phyloP scores from a whole-genome alignment of 2,888 invertebrate genomes.

The Pollenia labialis region DNA sequence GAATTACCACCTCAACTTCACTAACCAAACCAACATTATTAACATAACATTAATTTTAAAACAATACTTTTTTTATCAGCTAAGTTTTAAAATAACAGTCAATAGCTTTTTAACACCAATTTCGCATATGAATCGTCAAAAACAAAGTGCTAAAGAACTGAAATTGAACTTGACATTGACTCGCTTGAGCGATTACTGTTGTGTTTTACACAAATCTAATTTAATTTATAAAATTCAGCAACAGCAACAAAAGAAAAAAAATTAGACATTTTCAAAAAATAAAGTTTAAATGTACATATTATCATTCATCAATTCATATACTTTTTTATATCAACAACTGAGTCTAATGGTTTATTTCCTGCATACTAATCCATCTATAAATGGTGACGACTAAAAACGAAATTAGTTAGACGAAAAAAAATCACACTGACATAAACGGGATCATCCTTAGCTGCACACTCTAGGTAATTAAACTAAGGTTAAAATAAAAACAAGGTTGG shows the following conservation, averaged over 20 bases:
- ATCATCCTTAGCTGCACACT: conserved; percentile 23
- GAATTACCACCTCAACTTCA: background rate
- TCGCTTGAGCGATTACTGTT: conserved; percentile 29
- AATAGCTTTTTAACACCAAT: background rate
- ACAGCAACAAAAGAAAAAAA: conserved; percentile 6
- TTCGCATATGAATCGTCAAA: background rate
- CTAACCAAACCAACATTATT: background rate
- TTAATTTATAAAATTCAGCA: conserved; percentile 41
- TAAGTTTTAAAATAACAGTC: background rate
- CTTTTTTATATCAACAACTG: background rate
- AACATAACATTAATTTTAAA: background rate
- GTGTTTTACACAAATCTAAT: conserved; percentile 76
- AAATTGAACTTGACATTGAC: conserved; percentile 82
- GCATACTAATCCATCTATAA: conserved; percentile 29
- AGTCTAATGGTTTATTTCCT: conserved; percentile 60
- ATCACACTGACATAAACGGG: conserved; percentile 12
- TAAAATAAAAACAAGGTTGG: no score
- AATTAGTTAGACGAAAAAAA: conserved; percentile 13
- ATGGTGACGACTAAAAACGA: conserved; percentile 28
- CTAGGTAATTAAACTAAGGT: background rate
- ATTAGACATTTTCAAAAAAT: conserved; percentile 3
- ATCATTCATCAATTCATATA: background rate
- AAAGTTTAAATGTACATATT: conserved; percentile 30
- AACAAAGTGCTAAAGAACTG: conserved; percentile 47
- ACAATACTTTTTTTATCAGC: background rate